Conservation (phyloP, 2,797 vertebrate genomes). For the Silurus aristotelis region DNA sequence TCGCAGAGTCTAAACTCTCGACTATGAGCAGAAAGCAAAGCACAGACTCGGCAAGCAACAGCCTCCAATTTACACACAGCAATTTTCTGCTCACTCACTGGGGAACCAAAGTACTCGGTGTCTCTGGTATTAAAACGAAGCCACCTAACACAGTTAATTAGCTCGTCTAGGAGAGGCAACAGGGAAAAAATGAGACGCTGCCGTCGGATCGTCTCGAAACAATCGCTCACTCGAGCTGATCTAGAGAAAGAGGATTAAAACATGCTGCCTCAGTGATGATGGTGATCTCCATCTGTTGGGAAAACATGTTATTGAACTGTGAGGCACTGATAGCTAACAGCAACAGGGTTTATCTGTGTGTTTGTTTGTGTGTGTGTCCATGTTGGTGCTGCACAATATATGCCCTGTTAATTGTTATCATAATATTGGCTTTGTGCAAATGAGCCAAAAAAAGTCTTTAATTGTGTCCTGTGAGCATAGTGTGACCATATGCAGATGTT, state of each 20-base stretch:
- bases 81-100: conserved; percentile 55
- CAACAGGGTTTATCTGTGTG: conserved; percentile 19
- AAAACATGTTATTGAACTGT: conserved; percentile 51
- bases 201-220: conserved; percentile 52
- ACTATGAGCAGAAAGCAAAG: conserved; percentile 52
- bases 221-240: conserved; percentile 58
- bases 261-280: conserved; percentile 53
- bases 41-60: conserved; percentile 48
- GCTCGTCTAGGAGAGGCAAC: conserved; percentile 56
- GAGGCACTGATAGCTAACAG: conserved; percentile 34
- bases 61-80: conserved; percentile 59
- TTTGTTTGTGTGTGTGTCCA: not conserved
- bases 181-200: conserved; percentile 40
- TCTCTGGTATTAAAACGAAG: conserved; percentile 59
- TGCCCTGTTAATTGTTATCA: conserved; percentile 4
- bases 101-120: conserved; percentile 53
- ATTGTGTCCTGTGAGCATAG: not conserved
- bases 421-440: not conserved
- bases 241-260: conserved; percentile 55
- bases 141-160: conserved; percentile 61
- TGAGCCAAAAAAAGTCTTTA: not conserved
- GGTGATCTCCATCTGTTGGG: conserved; percentile 52
- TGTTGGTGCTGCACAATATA: not conserved
- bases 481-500: not conserved
- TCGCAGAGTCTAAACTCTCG: conserved; percentile 48